Conservation (phyloP, 2,797 vertebrate species). For the Acomys russatus region DNA sequence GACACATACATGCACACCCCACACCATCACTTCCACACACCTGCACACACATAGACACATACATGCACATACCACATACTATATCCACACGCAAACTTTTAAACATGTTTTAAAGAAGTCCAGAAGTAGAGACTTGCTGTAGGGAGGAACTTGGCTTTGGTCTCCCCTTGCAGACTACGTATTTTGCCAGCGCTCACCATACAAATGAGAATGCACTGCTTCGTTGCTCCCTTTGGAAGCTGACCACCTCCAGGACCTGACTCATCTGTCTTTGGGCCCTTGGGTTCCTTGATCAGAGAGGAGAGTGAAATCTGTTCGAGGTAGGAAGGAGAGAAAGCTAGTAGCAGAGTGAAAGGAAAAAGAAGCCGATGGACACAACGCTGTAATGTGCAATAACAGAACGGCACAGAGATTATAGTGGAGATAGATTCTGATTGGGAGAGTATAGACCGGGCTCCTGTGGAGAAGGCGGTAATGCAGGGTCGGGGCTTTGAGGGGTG, state of each 20-base stretch:
- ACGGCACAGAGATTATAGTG: neutral
- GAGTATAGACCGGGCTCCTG: neutral
- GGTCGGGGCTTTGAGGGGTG: neutral
- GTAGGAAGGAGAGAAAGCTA: neutral
- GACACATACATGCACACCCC: too few species aligned
- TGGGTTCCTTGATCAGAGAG: neutral
- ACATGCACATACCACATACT: too few species aligned
- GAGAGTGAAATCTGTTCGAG: neutral
- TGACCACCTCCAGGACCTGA: neutral
- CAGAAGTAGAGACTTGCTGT: neutral
- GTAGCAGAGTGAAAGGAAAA: neutral
- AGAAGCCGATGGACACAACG: neutral
- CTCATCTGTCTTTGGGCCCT: neutral
- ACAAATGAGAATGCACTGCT: neutral
- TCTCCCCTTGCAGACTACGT: neutral
- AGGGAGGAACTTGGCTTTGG: neutral
- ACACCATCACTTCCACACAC: too few species aligned
- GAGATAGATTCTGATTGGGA: neutral
- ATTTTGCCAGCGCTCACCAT: neutral
- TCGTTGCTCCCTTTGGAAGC: neutral
- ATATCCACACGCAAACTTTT: too few species aligned
- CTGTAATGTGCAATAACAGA: neutral
- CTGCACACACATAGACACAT: too few species aligned
- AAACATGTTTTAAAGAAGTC: neutral
- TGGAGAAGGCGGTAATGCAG: neutral